phyloP scores from a whole-genome alignment of 2,113 vertebrate genomes.

The Chaetura pelagica region DNA sequence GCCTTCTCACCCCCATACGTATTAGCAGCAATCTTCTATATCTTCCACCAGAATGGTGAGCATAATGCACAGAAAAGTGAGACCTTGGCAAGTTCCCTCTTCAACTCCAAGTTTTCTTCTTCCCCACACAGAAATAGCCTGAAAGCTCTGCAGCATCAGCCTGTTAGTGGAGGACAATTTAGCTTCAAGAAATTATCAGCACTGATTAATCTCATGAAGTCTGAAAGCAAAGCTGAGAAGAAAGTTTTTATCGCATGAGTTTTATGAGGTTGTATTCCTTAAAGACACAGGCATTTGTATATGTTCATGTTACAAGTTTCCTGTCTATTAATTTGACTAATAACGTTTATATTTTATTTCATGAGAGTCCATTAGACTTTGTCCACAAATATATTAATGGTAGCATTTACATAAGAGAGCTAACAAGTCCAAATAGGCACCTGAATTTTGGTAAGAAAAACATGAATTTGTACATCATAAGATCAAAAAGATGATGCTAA shows the following conservation, averaged over 20 bases:
- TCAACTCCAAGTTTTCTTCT: background rate
- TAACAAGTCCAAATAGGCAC: background rate
- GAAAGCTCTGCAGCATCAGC: background rate
- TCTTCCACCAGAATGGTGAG: background rate
- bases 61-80: background rate
- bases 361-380: background rate
- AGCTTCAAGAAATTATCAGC: background rate
- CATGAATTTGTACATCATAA: background rate
- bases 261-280: background rate
- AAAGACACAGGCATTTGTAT: background rate
- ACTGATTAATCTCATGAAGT: background rate
- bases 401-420: background rate
- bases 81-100: background rate
- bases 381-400: background rate
- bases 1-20: background rate
- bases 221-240: slow-evolving; percentile 7
- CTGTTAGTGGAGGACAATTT: background rate
- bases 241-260: background rate
- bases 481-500: background rate
- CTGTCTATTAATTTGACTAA: background rate
- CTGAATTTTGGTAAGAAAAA: background rate
- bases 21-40: background rate
- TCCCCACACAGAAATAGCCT: background rate
- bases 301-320: background rate
- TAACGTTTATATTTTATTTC: background rate